A percentile compares a stretch with the other conserved stretches of the same genome.
Conservation (phyloP, 2,113 vertebrate species). For the Mugil cephalus region DNA sequence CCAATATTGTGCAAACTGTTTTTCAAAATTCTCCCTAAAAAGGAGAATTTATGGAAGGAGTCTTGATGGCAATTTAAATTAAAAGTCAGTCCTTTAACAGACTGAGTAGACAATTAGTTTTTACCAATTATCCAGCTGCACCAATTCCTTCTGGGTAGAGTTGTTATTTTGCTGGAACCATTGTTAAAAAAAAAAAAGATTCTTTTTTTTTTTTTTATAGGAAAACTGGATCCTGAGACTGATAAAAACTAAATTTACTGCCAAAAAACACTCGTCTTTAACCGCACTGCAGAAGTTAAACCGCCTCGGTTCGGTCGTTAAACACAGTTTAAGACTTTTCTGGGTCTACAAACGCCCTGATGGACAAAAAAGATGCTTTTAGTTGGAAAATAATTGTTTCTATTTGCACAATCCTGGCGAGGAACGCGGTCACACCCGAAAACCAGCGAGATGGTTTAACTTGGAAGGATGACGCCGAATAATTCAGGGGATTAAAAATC, state of each 20-base stretch:
- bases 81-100: too few species aligned
- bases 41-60: too few species aligned
- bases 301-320: neutral
- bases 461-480: conserved; percentile 55
- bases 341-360: conserved; percentile 13
- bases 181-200: neutral
- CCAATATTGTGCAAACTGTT: too few species aligned
- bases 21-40: too few species aligned
- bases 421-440: neutral
- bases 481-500: conserved; percentile 72
- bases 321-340: conserved; percentile 40
- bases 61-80: too few species aligned
- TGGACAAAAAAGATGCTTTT: conserved; percentile 12
- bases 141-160: too few species aligned
- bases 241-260: conserved; percentile 17
- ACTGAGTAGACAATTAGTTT: too few species aligned
- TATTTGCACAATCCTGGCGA: neutral
- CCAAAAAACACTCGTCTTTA: neutral
- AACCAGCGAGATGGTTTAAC: conserved; percentile 32
- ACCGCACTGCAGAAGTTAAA: conserved; percentile 1
- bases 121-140: too few species aligned
- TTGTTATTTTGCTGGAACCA: neutral
- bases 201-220: neutral
- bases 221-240: neutral
- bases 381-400: conserved; percentile 24